Evolutionary conservation across 2,888 invertebrate species (phyloP), one percentile per base, ranked within the genome.

Genomic region (Nomada fabriciana): DNA sequence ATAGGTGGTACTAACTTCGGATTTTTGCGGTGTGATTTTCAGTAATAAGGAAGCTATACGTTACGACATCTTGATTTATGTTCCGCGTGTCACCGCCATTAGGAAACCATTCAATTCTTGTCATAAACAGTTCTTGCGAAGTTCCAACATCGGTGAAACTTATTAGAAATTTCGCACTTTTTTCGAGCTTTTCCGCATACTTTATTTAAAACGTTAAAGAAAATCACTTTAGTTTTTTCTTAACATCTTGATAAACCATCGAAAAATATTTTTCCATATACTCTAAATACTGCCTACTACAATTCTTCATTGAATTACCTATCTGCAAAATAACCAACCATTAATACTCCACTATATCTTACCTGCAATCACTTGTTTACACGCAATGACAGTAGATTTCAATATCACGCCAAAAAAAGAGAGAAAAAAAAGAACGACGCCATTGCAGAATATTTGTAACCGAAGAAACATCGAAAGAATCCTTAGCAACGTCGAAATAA

Each of bases 21-120:
- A 67, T 68, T 60, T 75, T 73, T 68, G 52, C 4, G 7, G 15
- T 50, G 13, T 55, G 29, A 18, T 52, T 55, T n/a, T 43, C 67
- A 20, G 36, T 74, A 25, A 50, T 52, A 23, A 59, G 64, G 36
- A 36, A 67, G 53, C 29, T n/a, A 57, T 42, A 5, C 50, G 2
- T 25, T 42, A 60, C 11, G 9, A 23, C 20, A 68, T 1, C 23
- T 18, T 36, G 42, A 55, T 55, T 67, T 68, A 68, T 1, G 23
- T 63, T 42, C 61, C n/a, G n/a, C 15, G 18, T 18, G 43, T 15
- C 43, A 18, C 7, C 9, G 43, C 20, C 15, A 43, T 43, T 47
- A 23, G 10, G 9, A 20, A 47, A 63, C 15, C n/a, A 23, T 63
- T 23, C 10, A 23, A 43, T 43, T 23, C 23, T 15, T 43, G 2